phyloP scores from a whole-genome alignment of 2,113 vertebrate species.

The Ceuthmochares aereus region DNA sequence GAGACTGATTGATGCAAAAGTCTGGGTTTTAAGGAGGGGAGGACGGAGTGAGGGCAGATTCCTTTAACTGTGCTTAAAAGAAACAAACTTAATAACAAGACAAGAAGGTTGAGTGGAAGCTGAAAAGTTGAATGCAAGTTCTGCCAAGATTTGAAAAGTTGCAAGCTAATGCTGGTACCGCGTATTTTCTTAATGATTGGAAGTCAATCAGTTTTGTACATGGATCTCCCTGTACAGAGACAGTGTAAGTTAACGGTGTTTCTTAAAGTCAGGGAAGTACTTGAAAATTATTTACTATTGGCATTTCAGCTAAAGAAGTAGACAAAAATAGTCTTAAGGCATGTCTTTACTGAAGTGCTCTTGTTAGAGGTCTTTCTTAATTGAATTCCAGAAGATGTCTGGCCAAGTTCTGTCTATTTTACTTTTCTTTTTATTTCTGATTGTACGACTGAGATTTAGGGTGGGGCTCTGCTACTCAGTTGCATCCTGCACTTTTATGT shows the following conservation, averaged over 20 bases:
- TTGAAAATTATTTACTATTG: neutral
- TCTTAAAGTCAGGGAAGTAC: neutral
- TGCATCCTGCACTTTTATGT: neutral
- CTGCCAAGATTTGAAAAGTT: constrained; percentile 55
- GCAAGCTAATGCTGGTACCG: constrained; percentile 39
- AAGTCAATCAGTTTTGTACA: neutral
- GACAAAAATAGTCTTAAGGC: neutral
- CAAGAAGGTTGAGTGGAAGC: constrained; percentile 35
- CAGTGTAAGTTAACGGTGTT: neutral
- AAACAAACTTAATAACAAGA: constrained; percentile 49
- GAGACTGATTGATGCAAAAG: constrained; percentile 54
- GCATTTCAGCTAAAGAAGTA: neutral
- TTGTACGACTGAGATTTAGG: neutral
- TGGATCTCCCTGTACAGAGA: neutral
- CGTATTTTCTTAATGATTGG: constrained; percentile 34
- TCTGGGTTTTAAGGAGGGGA: constrained; percentile 8
- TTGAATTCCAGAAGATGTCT: neutral
- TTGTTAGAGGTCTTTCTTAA: neutral
- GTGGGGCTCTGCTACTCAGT: neutral
- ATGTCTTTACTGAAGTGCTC: neutral
- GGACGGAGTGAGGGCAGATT: neutral
- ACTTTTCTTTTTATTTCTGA: neutral
- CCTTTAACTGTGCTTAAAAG: constrained; percentile 28
- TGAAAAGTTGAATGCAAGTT: constrained; percentile 26
- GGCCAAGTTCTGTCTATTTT: neutral